Evolutionary conservation across 2,888 invertebrate genomes (phyloP).

Genomic region (Bruchidius siliquastri): DNA sequence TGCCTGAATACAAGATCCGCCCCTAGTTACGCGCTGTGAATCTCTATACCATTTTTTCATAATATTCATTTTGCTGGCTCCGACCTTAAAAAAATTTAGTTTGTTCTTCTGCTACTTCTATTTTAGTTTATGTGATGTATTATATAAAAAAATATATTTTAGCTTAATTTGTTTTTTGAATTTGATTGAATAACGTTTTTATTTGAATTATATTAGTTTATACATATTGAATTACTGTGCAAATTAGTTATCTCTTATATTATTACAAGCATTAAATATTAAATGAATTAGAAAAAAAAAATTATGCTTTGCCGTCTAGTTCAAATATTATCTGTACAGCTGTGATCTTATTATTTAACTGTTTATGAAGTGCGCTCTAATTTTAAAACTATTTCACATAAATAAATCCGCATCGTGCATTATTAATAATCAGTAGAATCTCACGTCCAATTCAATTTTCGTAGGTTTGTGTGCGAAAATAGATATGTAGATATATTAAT

Average conservation of each 20-base stretch:
- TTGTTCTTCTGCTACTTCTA: too few species aligned
- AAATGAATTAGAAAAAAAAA: background rate
- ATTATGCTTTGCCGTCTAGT: background rate
- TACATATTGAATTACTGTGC: background rate
- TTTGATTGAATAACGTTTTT: too few species aligned
- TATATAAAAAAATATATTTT: too few species aligned
- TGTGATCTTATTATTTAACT: background rate
- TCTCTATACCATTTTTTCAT: too few species aligned
- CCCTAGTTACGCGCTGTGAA: too few species aligned
- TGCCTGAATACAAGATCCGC: too few species aligned
- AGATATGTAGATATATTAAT: background rate
- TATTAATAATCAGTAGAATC: background rate
- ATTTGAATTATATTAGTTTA: too few species aligned
- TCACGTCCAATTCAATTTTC: background rate
- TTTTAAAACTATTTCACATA: background rate
- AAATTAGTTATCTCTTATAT: background rate
- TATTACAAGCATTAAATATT: background rate
- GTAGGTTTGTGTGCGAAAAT: background rate
- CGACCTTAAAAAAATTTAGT: too few species aligned
- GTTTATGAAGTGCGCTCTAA: background rate
- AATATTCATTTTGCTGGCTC: too few species aligned
- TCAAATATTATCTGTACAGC: background rate
- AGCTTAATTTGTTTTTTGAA: too few species aligned
- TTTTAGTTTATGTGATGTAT: too few species aligned
- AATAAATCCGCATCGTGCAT: background rate